These are phyloP conservation scores for Regulus satrapa DNA, from an alignment of 2,113 vertebrate genomes.

Conservation along the genomic window DNA sequence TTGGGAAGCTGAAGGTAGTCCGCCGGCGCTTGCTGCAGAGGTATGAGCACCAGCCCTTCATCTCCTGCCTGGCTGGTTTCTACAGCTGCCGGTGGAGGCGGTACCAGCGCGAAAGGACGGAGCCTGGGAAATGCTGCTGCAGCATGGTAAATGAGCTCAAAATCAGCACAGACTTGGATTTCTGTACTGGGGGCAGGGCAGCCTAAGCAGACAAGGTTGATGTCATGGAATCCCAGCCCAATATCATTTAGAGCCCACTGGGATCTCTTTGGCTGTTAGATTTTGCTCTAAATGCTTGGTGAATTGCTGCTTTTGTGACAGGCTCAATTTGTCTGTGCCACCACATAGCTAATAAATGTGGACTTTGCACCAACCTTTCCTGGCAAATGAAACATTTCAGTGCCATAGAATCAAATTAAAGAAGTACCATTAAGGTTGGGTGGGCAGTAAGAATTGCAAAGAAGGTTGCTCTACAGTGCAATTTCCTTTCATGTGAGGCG, in stretches of 20 bases:
- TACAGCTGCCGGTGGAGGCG: constrained; percentile 88
- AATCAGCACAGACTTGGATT: background rate
- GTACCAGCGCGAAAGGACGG: constrained; percentile 74
- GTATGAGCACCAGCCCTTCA: constrained; percentile 82
- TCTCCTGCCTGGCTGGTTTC: constrained; percentile 84
- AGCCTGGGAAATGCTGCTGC: constrained; percentile 87
- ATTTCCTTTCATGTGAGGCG: fast-evolving
- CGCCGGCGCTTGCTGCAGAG: constrained; percentile 78
- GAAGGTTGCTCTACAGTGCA: background rate
- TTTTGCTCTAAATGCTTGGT: background rate
- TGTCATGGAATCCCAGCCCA: background rate
- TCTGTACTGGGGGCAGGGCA: background rate
- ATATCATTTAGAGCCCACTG: fast-evolving
- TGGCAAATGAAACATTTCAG: background rate
- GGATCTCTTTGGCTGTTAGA: background rate
- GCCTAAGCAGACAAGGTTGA: background rate
- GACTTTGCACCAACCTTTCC: background rate
- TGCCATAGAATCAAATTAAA: background rate
- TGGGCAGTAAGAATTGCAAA: background rate
- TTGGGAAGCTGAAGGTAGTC: constrained; percentile 84
- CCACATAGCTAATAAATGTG: background rate
- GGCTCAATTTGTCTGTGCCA: background rate
- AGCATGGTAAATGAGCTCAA: constrained; percentile 66
- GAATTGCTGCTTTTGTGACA: background rate
- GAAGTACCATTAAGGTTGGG: background rate